These are phyloP conservation scores for Trachythela sp. DNA, from an alignment of 64 coral and sea anemone species.

Conservation along the genomic window DNA sequence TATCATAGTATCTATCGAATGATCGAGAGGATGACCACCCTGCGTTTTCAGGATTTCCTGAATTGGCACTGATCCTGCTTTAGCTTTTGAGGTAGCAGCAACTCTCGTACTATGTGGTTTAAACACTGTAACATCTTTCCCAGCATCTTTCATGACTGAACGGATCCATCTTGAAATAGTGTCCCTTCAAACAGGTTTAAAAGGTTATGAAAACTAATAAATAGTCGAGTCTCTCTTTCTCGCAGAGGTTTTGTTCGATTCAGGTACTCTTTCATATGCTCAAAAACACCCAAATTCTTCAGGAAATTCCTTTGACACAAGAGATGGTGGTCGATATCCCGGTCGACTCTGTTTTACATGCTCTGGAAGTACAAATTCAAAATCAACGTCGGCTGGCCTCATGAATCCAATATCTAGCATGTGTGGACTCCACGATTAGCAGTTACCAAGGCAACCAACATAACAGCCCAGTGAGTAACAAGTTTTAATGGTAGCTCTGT, in stretches of 20 bases:
- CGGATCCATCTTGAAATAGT: slow-evolving; percentile 50
- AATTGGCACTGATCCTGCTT: background rate
- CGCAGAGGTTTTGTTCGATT: background rate
- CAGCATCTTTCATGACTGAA: slow-evolving; percentile 23
- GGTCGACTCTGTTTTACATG: too few species aligned
- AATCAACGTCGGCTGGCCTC: too few species aligned
- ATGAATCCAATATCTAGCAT: too few species aligned
- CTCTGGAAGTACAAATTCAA: too few species aligned
- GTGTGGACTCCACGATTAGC: background rate
- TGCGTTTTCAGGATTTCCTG: slow-evolving; percentile 40
- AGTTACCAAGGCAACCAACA: too few species aligned
- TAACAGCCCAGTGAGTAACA: background rate
- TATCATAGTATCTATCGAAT: slow-evolving; percentile 42
- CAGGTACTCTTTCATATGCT: background rate
- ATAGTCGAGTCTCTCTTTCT: background rate
- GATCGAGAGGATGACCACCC: slow-evolving; percentile 35
- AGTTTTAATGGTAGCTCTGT: slow-evolving; percentile 23
- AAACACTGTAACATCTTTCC: slow-evolving; percentile 23
- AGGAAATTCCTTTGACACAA: background rate
- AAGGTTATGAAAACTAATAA: background rate
- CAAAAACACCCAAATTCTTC: background rate
- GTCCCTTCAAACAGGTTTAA: slow-evolving; percentile 9
- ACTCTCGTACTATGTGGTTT: slow-evolving; percentile 38
- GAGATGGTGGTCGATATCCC: too few species aligned
- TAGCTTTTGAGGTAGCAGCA: slow-evolving; percentile 32